Evolutionary conservation across 2,797 vertebrate species (phyloP).

Genomic region (Protonibea diacanthus): DNA sequence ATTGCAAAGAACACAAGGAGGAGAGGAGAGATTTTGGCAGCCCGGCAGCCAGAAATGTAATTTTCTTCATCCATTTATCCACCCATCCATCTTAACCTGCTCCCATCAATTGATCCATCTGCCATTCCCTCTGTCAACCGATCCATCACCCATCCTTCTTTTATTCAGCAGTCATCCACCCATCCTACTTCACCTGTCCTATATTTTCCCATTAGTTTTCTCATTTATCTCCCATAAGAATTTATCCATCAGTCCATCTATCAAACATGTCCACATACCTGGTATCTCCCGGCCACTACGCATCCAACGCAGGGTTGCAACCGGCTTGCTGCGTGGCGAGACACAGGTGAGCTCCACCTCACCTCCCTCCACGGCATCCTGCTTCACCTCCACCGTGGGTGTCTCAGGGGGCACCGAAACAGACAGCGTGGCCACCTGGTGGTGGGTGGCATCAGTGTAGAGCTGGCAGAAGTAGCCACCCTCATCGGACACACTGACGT

Average conservation of each 20-base stretch:
- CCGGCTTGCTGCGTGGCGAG: conserved; percentile 90
- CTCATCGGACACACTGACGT: conserved; percentile 92
- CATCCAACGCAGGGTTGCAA: conserved; percentile 90
- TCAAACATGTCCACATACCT: conserved; percentile 80
- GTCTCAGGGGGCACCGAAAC: conserved; percentile 90
- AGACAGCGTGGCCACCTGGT: conserved; percentile 92
- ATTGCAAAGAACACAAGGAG: conserved; percentile 32
- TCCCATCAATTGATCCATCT: conserved; percentile 56
- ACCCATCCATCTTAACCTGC: conserved; percentile 50
- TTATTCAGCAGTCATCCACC: conserved; percentile 52
- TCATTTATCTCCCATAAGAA: conserved; percentile 52
- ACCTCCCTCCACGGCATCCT: conserved; percentile 91
- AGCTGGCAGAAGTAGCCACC: conserved; percentile 96
- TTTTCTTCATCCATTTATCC: conserved; percentile 31
- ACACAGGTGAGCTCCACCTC: conserved; percentile 91
- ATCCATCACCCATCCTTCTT: conserved; percentile 62
- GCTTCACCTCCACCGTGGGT: conserved; percentile 90
- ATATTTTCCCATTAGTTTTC: conserved; percentile 56
- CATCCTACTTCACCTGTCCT: conserved; percentile 53
- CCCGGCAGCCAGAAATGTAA: conserved; percentile 24
- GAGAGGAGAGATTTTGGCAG: conserved; percentile 21
- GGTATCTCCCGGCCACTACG: conserved; percentile 89
- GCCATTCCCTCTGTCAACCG: conserved; percentile 43
- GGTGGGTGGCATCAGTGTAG: conserved; percentile 93
- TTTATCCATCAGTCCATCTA: conserved; percentile 50